Conservation (phyloP, 2,113 vertebrate genomes). For the Monopterus albus region DNA sequence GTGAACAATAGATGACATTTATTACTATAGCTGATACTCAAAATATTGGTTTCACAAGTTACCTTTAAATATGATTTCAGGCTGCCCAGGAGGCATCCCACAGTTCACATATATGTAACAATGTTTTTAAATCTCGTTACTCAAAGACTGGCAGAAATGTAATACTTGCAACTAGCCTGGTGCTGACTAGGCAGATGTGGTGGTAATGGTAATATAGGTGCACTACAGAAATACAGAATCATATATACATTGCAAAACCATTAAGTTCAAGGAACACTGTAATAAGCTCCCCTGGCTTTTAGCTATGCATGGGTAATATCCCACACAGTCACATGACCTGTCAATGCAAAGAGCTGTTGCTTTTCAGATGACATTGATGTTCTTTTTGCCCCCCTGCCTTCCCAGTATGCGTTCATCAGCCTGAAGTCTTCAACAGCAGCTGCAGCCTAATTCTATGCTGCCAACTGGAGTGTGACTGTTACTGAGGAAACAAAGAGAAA, state of each 20-base stretch:
- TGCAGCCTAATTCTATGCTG: not conserved
- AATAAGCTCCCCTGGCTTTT: not conserved
- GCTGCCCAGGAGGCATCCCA: too few relatives aligned
- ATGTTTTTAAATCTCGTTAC: too few relatives aligned
- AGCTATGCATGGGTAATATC: slow-evolving; percentile 10
- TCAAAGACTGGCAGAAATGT: too few relatives aligned
- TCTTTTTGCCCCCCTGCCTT: not conserved
- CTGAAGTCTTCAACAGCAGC: slow-evolving; percentile 29
- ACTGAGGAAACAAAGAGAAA: slow-evolving; percentile 13
- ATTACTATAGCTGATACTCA: too few relatives aligned
- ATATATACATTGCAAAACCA: too few relatives aligned
- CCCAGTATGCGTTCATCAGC: slow-evolving; percentile 1
- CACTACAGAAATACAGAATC: not conserved
- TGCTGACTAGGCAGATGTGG: not conserved
- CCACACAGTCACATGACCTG: slow-evolving; percentile 7
- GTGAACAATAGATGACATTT: too few relatives aligned
- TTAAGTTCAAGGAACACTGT: not conserved
- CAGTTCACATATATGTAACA: too few relatives aligned
- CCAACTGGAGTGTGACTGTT: slow-evolving; percentile 29
- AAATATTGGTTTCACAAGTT: too few relatives aligned
- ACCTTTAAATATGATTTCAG: too few relatives aligned
- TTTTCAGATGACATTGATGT: slow-evolving; percentile 26
- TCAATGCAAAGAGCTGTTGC: slow-evolving; percentile 6
- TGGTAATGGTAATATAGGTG: not conserved
- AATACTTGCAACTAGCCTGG: too few relatives aligned